A percentile compares a stretch with the other conserved stretches of the same genome.
Conservation (phyloP, 2,797 vertebrate genomes). For the Thalassophryne amazonica region DNA sequence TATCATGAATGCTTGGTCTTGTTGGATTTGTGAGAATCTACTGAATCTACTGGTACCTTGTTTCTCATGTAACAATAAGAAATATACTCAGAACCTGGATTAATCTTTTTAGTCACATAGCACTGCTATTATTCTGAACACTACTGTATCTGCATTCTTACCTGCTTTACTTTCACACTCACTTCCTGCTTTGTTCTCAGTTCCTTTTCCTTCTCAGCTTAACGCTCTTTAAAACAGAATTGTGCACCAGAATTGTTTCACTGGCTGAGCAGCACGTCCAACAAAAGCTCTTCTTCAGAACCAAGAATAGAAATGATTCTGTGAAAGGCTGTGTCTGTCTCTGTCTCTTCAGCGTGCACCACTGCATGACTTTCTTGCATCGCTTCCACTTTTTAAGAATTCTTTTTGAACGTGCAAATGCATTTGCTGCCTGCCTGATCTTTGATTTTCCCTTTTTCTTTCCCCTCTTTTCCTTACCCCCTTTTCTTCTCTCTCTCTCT, state of each 20-base stretch:
- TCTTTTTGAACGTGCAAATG: slow-evolving; percentile 48
- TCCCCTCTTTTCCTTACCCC: slow-evolving; percentile 25
- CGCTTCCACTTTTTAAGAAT: slow-evolving; percentile 31
- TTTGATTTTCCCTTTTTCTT: slow-evolving; percentile 49
- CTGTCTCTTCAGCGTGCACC: slow-evolving; percentile 14
- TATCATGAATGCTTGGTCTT: too few relatives aligned
- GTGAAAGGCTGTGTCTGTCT: slow-evolving; percentile 10
- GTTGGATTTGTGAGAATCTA: too few relatives aligned
- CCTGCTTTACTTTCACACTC: slow-evolving; percentile 26
- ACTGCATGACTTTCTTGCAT: slow-evolving; percentile 51
- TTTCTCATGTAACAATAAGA: too few relatives aligned
- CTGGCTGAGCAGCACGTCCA: slow-evolving; percentile 17
- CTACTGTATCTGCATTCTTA: slow-evolving; percentile 41
- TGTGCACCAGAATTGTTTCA: slow-evolving; percentile 43
- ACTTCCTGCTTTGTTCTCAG: neutral
- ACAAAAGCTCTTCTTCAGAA: slow-evolving; percentile 22
- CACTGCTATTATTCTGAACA: too few relatives aligned
- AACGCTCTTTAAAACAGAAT: slow-evolving; percentile 31
- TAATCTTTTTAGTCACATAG: too few relatives aligned
- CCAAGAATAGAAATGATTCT: slow-evolving; percentile 58
- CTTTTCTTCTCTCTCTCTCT: slow-evolving; percentile 64
- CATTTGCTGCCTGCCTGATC: slow-evolving; percentile 83
- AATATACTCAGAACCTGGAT: too few relatives aligned
- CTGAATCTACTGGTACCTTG: too few relatives aligned
- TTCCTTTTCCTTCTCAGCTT: slow-evolving; percentile 37